Evolutionary conservation across 2,113 vertebrate species (phyloP), one percentile per base, ranked within the genome.

Genomic region (Amphilophus citrinellus): DNA sequence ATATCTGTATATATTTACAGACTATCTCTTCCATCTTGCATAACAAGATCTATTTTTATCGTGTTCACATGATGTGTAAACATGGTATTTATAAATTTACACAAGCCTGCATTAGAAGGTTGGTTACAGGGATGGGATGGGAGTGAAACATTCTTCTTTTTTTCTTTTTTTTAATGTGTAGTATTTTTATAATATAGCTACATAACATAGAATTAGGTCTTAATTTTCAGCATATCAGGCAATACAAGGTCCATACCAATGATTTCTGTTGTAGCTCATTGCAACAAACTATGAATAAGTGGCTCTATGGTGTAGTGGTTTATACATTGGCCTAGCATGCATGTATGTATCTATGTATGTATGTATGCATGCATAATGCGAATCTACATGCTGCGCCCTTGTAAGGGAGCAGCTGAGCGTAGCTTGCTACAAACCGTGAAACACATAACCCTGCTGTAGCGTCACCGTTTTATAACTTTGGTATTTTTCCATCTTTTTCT

Each of bases 21-120:
- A 27, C 82, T 62, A 60, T 39, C 53, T 63, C 56, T 57, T 81
- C 65, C 82, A 59, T 10, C 42, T 71, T 79, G 65, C 7, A 2
- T 62, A 66, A 79, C 37, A 42, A 75, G 44, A 59, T 76, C 79
- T 76, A 24, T 42, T 87, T 79, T 66, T 84, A 76, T 27, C 53
- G 22, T 61, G 20, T 82, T 85, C 65, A 39, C 73, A 76, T 79
- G 20, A 8, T 5, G 10, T 44, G 13, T 24, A 32, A 79, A 80
- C 17, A 63, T 30, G 73, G 76, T 53, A 75, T 53, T 66, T 83
- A 82, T 84, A 50, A 39, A 84, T 89, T 75, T 75, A 75, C 83
- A 27, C 76, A 22, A 63, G 56, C 44, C 7, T 39, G 7, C 17
- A 53, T 86, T 77, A 86, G 62, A 79, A 62, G 11, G 53, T 79